Evolutionary conservation across 2,888 invertebrate genomes (phyloP).

Genomic region (Monopis laevigella): DNA sequence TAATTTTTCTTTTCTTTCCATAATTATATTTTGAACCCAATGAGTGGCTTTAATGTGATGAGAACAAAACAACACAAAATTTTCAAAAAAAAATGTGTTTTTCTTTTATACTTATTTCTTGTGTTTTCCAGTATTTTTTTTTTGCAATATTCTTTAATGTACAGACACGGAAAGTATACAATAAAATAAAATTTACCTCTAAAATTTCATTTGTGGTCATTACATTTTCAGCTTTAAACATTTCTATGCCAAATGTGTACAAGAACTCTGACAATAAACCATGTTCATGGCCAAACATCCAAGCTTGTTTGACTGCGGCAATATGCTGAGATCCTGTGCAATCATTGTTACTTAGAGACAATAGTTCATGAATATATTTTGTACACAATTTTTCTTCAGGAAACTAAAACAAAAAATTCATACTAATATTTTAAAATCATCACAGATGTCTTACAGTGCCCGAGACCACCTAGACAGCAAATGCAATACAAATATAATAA

Average conservation of each 20-base stretch:
- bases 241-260: slow-evolving; percentile 48
- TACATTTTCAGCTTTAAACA: slow-evolving; percentile 40
- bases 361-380: slow-evolving; percentile 45
- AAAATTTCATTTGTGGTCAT: slow-evolving; percentile 32
- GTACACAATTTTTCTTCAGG: slow-evolving; percentile 46
- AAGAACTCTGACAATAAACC: slow-evolving; percentile 43
- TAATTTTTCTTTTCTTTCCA: no score
- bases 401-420: slow-evolving; percentile 31
- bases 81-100: no score
- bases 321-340: slow-evolving; percentile 41
- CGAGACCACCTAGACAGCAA: no score
- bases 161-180: no score
- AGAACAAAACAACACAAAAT: no score
- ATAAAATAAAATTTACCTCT: slow-evolving; percentile 43
- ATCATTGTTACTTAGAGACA: slow-evolving; percentile 31
- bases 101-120: no score
- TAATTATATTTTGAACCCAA: no score
- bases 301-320: slow-evolving; percentile 43
- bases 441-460: not conserved
- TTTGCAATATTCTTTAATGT: no score
- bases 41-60: no score
- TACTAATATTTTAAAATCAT: slow-evolving; percentile 4
- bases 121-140: no score
- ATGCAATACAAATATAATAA: no score
- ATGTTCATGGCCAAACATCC: slow-evolving; percentile 46